These are phyloP conservation scores for Percopsis transmontana DNA, from an alignment of 2,113 vertebrate species.

Conservation along the genomic window DNA sequence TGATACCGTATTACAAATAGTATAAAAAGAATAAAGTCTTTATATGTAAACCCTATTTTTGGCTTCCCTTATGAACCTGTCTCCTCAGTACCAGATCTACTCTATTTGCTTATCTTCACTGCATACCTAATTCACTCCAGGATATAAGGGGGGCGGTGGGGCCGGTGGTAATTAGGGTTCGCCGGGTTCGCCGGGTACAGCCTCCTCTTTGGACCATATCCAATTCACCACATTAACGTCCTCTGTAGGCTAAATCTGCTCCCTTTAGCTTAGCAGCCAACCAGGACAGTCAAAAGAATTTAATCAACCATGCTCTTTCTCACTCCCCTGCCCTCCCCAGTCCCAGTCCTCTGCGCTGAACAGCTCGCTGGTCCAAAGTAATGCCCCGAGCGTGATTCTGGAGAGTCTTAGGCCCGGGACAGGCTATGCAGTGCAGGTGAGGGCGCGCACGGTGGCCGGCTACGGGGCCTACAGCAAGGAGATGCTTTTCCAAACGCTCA, in stretches of 20 bases:
- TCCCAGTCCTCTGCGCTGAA: constrained; percentile 88
- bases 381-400: constrained; percentile 88
- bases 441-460: constrained; percentile 92
- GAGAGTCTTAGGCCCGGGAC: constrained; percentile 91
- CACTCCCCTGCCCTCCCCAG: constrained; percentile 62
- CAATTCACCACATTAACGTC: constrained; percentile 40
- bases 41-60: too few relatives aligned
- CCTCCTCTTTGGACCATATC: constrained; percentile 16
- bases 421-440: constrained; percentile 94
- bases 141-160: constrained; percentile 3
- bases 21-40: too few relatives aligned
- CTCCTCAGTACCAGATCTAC: neutral
- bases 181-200: neutral
- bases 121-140: constrained; percentile 36
- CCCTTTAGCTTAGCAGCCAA: too few relatives aligned
- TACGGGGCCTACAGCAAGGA: constrained; percentile 95
- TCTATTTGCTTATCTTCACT: neutral
- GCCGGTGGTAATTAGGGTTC: neutral
- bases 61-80: neutral
- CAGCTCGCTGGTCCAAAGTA: constrained; percentile 90
- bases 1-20: too few relatives aligned
- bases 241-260: constrained; percentile 16
- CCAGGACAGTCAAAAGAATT: neutral
- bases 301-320: constrained; percentile 6
- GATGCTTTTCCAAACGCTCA: constrained; percentile 97